A percentile compares a stretch with the other conserved stretches of the same genome.
These are phyloP conservation scores for Teleogryllus occipitalis DNA, from an alignment of 1,140 invertebrate genomes.

Conservation along the genomic window DNA sequence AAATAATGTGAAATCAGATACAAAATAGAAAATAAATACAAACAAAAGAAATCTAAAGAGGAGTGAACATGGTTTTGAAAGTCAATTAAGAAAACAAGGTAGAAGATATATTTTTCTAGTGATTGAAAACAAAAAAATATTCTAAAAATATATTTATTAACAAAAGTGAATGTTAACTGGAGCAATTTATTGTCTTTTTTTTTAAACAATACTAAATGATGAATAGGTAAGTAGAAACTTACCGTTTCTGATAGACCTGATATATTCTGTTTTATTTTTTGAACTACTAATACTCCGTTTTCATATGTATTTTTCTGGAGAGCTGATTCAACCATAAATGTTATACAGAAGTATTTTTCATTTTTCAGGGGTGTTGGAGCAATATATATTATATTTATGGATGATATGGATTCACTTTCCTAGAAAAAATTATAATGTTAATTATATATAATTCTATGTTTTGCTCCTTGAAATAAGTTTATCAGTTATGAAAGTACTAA, in stretches of 20 bases:
- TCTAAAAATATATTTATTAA: too few species aligned
- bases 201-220: background rate
- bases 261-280: background rate
- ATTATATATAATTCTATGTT: background rate
- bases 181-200: too few species aligned
- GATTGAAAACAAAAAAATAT: too few species aligned
- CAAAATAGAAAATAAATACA: too few species aligned
- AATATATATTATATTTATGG: background rate
- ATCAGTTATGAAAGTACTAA: background rate
- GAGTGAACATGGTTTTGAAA: too few species aligned
- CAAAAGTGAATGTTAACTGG: too few species aligned
- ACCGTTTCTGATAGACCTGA: background rate
- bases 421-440: background rate
- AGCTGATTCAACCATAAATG: background rate
- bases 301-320: background rate
- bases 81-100: too few species aligned
- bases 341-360: background rate
- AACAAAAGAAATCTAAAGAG: too few species aligned
- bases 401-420: background rate
- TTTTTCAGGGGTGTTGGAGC: background rate
- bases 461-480: background rate
- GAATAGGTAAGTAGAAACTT: background rate
- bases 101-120: too few species aligned
- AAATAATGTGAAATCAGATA: too few species aligned
- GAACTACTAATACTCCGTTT: background rate